Percentiles rank a stretch among this genome's conserved stretches.
phyloP scores from a whole-genome alignment of 1,140 invertebrate species.

The Catajapyx aquilonaris region DNA sequence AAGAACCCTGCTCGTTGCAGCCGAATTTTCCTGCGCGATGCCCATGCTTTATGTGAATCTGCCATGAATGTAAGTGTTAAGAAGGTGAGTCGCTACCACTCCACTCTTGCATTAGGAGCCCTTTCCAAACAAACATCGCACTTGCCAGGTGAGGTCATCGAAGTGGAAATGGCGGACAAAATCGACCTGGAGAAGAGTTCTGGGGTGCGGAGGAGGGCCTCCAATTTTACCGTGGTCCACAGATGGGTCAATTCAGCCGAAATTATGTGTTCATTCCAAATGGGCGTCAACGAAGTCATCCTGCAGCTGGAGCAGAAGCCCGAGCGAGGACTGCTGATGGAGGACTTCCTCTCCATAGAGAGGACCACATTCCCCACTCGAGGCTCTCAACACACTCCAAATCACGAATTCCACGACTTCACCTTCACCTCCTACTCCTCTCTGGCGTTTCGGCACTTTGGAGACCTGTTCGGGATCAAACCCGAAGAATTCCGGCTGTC shows the following conservation, averaged over 20 bases:
- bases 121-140: no score
- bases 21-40: no score
- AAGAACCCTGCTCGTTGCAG: no score
- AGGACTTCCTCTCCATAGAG: background rate
- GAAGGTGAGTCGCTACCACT: no score
- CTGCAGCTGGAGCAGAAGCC: background rate
- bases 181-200: no score
- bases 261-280: background rate
- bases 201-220: no score
- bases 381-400: background rate
- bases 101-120: no score
- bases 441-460: background rate
- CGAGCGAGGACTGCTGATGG: background rate
- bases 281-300: background rate
- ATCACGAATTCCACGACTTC: background rate
- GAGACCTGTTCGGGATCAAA: background rate
- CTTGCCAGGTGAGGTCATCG: no score
- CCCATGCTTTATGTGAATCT: no score
- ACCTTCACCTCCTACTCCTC: background rate
- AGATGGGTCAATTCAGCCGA: constrained; percentile 46
- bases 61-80: no score
- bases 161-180: no score
- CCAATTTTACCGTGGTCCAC: no score
- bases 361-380: background rate
- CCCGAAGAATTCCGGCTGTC: background rate